Conservation (phyloP, 2,888 invertebrate genomes). For the Neocrepidodera transversa region DNA sequence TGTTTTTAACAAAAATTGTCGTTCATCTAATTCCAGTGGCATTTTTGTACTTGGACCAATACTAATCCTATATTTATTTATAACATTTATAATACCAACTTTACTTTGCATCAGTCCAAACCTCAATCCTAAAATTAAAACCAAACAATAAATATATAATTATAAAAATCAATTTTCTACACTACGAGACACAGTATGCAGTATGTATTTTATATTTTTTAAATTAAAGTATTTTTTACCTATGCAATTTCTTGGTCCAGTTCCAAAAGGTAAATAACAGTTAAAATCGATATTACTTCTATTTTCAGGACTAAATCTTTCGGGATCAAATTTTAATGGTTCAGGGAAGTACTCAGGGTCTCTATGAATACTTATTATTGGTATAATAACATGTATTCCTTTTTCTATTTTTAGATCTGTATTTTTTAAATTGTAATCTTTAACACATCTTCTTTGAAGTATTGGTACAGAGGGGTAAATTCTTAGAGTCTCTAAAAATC, state of each 20-base stretch:
- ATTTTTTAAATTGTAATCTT: conserved; percentile 45
- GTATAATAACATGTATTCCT: conserved; percentile 51
- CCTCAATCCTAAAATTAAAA: conserved; percentile 32
- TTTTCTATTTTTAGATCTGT: conserved; percentile 45
- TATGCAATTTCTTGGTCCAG: conserved; percentile 52
- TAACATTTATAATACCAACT: conserved; percentile 35
- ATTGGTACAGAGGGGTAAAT: conserved; percentile 53
- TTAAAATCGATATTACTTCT: conserved; percentile 41
- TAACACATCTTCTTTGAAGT: conserved; percentile 45
- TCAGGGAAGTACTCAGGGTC: conserved; percentile 55
- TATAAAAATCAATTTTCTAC: no score
- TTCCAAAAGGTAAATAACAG: conserved; percentile 51
- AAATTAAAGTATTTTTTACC: conserved; percentile 37
- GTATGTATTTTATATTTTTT: not conserved
- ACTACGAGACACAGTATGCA: no score
- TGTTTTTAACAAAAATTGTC: conserved; percentile 24
- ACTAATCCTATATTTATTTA: conserved; percentile 32
- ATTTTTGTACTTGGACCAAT: conserved; percentile 38
- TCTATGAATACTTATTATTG: conserved; percentile 51
- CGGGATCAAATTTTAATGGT: conserved; percentile 57
- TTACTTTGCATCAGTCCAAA: conserved; percentile 42
- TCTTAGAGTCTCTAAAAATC: conserved; percentile 56
- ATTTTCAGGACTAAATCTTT: conserved; percentile 54
- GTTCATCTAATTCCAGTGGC: conserved; percentile 32
- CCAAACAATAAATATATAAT: no score